phyloP scores from a whole-genome alignment of 2,888 invertebrate species.

The Elegia similella region DNA sequence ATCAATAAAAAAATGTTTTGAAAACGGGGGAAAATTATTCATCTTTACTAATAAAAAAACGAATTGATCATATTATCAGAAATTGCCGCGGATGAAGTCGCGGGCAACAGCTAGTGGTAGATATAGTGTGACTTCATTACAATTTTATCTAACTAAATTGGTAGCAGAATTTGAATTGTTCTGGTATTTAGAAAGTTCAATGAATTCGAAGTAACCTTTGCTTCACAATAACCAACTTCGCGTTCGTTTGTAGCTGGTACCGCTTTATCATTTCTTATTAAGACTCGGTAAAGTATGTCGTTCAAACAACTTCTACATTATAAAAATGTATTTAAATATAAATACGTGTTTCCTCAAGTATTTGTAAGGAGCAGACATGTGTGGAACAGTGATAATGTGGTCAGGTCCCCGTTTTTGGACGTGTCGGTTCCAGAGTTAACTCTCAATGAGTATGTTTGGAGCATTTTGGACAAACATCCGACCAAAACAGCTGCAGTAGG shows the following conservation, averaged over 20 bases:
- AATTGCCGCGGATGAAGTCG: too few relatives aligned
- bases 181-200: not conserved
- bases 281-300: not conserved
- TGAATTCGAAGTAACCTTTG: not conserved
- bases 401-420: constrained; percentile 68
- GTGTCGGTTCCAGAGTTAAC: constrained; percentile 70
- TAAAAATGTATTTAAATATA: constrained; percentile 3
- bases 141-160: too few relatives aligned
- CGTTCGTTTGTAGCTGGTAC: too few relatives aligned
- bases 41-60: too few relatives aligned
- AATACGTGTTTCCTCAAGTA: constrained; percentile 21
- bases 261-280: not conserved
- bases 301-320: constrained; percentile 4
- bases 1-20: too few relatives aligned
- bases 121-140: too few relatives aligned
- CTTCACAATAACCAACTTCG: not conserved
- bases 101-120: too few relatives aligned
- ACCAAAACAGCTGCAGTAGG: constrained; percentile 77
- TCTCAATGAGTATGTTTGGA: constrained; percentile 82
- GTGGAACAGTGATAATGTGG: constrained; percentile 44
- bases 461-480: constrained; percentile 81
- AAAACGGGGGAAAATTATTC: too few relatives aligned
- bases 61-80: too few relatives aligned
- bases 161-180: too few relatives aligned
- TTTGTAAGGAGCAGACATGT: constrained; percentile 35